phyloP scores from a whole-genome alignment of 1,140 invertebrate genomes.

The Penaeus indicus region DNA sequence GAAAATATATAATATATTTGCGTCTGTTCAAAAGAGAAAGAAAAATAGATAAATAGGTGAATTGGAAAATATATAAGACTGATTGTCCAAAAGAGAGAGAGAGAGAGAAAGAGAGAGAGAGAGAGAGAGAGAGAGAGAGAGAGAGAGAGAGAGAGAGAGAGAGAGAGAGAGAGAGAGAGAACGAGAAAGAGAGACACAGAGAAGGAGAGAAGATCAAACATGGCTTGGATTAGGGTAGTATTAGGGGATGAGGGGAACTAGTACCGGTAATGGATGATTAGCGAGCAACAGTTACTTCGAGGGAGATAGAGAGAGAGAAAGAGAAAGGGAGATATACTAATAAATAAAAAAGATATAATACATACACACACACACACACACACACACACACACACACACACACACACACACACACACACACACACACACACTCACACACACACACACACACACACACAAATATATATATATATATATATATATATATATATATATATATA shows the following conservation, averaged over 20 bases:
- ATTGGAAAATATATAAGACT: too few species aligned
- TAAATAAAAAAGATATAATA: background rate
- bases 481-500: too few species aligned
- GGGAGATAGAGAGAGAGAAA: slow-evolving; percentile 8
- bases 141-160: background rate
- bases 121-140: too few species aligned
- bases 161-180: slow-evolving; percentile 1
- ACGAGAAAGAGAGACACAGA: slow-evolving; percentile 3
- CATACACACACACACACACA: background rate
- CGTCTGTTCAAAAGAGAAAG: too few species aligned
- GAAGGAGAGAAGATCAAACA: background rate
- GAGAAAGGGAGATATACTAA: background rate
- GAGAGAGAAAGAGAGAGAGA: too few species aligned
- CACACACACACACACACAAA: slow-evolving; percentile 19
- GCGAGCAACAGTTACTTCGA: background rate
- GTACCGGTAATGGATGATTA: too few species aligned
- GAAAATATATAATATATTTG: too few species aligned
- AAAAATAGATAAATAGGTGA: too few species aligned
- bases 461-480: background rate
- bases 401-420: slow-evolving; percentile 19
- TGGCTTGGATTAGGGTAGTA: too few species aligned
- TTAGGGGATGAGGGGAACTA: too few species aligned
- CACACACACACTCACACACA: slow-evolving; percentile 16
- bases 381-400: slow-evolving; percentile 28
- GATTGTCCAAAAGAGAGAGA: too few species aligned